Evolutionary conservation across 2,113 vertebrate species (phyloP).

Genomic region (Onychostoma macrolepis): DNA sequence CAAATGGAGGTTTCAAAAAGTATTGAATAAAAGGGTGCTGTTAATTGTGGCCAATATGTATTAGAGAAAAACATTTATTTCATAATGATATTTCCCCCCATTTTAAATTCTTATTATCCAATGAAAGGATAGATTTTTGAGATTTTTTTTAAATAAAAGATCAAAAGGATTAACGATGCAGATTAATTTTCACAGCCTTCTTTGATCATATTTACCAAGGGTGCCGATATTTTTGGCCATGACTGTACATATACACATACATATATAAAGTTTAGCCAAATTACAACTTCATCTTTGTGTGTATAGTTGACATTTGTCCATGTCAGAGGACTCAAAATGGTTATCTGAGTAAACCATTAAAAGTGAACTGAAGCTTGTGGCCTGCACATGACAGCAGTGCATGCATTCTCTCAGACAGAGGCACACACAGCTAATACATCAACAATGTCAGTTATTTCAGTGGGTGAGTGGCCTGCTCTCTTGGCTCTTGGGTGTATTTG

Average conservation of each 20-base stretch:
- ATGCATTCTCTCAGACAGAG: slow-evolving; percentile 35
- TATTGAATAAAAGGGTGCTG: no score
- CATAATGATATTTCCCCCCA: no score
- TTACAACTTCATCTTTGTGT: not conserved
- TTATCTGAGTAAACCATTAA: slow-evolving; percentile 34
- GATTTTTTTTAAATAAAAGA: no score
- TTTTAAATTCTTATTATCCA: no score
- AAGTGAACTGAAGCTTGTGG: slow-evolving; percentile 30
- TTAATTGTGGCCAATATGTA: no score
- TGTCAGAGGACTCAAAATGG: slow-evolving; percentile 9
- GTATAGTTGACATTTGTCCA: not conserved
- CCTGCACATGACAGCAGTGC: not conserved
- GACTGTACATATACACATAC: not conserved
- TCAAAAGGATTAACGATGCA: no score
- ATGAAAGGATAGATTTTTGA: no score
- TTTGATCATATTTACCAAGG: no score
- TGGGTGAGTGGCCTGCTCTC: slow-evolving; percentile 46
- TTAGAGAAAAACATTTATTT: no score
- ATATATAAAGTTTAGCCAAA: not conserved
- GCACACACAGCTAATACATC: slow-evolving; percentile 42
- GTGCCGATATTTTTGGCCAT: no score
- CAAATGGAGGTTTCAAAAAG: no score
- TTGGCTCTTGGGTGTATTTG: slow-evolving; percentile 33
- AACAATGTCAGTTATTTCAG: slow-evolving; percentile 55
- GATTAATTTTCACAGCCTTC: no score